These are phyloP conservation scores for Eptatretus atami DNA, from an alignment of 2,797 vertebrate genomes.

Conservation along the genomic window DNA sequence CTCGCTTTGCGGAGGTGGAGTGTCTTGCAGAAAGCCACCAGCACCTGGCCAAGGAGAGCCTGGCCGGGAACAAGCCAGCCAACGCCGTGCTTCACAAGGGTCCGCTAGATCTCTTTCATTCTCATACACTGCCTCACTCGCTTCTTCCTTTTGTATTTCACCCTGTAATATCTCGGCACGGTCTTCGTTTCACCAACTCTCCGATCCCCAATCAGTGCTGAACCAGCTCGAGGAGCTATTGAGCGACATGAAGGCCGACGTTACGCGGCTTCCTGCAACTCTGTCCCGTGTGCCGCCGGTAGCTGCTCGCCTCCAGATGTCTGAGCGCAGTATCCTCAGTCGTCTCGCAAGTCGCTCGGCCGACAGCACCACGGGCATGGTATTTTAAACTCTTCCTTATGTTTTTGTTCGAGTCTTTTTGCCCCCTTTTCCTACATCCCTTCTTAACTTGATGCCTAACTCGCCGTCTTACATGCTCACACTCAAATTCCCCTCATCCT, in stretches of 20 bases:
- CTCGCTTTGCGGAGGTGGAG: slow-evolving; percentile 73
- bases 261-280: slow-evolving; percentile 72
- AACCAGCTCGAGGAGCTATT: slow-evolving; percentile 95
- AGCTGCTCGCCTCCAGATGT: slow-evolving; percentile 85
- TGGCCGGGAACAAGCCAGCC: slow-evolving; percentile 80
- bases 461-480: no score
- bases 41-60: slow-evolving; percentile 86
- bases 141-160: no score
- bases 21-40: slow-evolving; percentile 93
- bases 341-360: slow-evolving; percentile 41
- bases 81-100: slow-evolving; percentile 92
- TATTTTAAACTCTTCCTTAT: no score
- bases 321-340: slow-evolving; percentile 87
- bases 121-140: no score
- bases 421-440: no score
- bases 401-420: no score
- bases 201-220: slow-evolving; percentile 25
- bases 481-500: no score
- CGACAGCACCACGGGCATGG: background rate
- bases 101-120: slow-evolving; percentile 10
- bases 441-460: no score
- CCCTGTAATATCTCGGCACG: no score
- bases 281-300: slow-evolving; percentile 87
- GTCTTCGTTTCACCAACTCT: no score
- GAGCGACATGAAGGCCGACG: slow-evolving; percentile 96